Base-by-base conservation (phyloP, 2,113 vertebrate species). In the Tragelaphus strepsiceros region DNA sequence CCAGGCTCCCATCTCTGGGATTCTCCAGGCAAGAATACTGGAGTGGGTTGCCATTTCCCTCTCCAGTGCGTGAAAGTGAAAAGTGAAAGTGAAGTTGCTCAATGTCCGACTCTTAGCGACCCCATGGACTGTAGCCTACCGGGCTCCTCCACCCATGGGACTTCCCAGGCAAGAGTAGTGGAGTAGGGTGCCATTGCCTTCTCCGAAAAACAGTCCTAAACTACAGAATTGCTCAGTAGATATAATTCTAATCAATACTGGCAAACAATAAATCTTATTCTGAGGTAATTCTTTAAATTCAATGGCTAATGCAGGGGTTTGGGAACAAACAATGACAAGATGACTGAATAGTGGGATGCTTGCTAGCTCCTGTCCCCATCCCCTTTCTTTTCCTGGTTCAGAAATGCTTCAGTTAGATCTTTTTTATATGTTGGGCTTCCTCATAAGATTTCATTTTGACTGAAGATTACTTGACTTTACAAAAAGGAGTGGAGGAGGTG, bases 261-360 rank as follows among this genome's bases (percentile, higher is more conserved):
- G n/a, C 61, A 89, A 81, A 86, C 1, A 89, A 35, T 53, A 88
- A 90, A 59, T 90, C 62, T 95, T 80, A 39, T 87, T 94, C 43
- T 84, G 35, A 89, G 32, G 64, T 59, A 90, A 85, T 89, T 95
- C 71, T 94, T 32, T 83, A 87, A 92, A 97, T 46, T 51, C 43
- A 90, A 24, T 13, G 7, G 58, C 64, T 83, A 80, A 53, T 39
- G n/a, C 32, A 80, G 22, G 12, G 35, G 7, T 3, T 62, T 5
- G 53, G 35, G 56, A 49, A 74, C 39, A 87, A 67, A n/a, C 30
- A 46, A 67, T 43, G 16, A 67, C 58, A 83, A 59, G 62, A 67
- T 82, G 53, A n/a, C 59, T 58, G 12, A 49, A 24, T 24, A 43
- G 43, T 43, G 43, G 43, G 28, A 53, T 96, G 35, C 4, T 1